Conservation (phyloP, 2,797 vertebrate species). For the Brachyalestes nurse region DNA sequence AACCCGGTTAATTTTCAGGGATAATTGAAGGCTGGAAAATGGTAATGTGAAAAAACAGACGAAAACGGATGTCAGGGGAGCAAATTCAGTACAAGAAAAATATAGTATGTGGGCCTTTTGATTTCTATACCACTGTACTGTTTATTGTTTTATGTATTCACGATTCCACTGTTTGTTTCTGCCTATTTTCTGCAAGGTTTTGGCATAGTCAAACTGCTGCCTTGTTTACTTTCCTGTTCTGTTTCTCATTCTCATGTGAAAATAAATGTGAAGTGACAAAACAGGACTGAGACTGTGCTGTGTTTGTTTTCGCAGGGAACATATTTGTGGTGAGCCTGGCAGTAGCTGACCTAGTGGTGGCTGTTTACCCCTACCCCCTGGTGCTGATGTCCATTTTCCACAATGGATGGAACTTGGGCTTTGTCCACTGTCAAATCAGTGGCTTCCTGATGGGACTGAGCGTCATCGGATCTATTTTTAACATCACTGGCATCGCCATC, state of each 20-base stretch:
- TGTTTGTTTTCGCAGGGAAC: conserved; percentile 62
- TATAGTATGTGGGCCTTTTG: background rate
- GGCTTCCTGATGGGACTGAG: conserved; percentile 87
- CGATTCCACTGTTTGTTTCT: background rate
- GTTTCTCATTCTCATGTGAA: conserved; percentile 1
- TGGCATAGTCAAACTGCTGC: background rate
- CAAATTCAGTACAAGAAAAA: background rate
- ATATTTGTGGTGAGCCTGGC: conserved; percentile 63
- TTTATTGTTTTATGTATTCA: background rate
- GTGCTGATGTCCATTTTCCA: conserved; percentile 81
- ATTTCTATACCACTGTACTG: background rate
- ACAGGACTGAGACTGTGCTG: conserved; percentile 30
- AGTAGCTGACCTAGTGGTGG: conserved; percentile 60
- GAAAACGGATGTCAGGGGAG: background rate
- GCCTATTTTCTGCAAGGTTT: background rate
- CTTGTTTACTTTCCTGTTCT: background rate
- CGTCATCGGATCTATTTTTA: conserved; percentile 87
- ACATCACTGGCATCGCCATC: conserved; percentile 85
- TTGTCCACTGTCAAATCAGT: conserved; percentile 84
- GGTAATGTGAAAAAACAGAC: background rate
- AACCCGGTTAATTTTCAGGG: background rate
- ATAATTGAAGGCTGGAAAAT: background rate
- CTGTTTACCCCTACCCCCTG: conserved; percentile 62
- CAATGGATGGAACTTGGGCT: conserved; percentile 83
- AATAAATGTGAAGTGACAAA: conserved; percentile 7